phyloP scores from a whole-genome alignment of 2,888 invertebrate species.

The Heteropelma amictum region DNA sequence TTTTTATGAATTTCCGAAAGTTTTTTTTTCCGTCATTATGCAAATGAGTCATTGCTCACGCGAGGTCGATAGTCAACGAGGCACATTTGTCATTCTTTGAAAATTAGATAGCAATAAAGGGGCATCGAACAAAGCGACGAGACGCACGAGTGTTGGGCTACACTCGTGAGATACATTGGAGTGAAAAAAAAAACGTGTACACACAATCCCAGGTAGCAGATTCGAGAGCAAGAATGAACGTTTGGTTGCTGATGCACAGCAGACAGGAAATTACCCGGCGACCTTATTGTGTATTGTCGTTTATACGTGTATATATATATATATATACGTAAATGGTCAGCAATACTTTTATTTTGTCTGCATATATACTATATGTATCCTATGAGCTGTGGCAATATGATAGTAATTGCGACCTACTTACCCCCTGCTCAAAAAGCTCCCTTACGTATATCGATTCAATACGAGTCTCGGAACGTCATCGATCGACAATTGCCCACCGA shows the following conservation, averaged over 20 bases:
- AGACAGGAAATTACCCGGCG: constrained; percentile 75
- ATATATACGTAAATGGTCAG: background rate
- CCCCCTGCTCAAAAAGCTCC: constrained; percentile 36
- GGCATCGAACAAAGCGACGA: constrained; percentile 43
- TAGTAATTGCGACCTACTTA: constrained; percentile 53
- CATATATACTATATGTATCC: too few relatives aligned
- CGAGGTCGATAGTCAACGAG: background rate
- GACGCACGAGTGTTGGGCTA: constrained; percentile 5
- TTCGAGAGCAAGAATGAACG: constrained; percentile 35
- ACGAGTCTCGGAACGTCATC: too few relatives aligned
- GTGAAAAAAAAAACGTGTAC: background rate
- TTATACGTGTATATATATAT: background rate
- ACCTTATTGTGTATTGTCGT: constrained; percentile 71
- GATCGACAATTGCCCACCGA: too few relatives aligned
- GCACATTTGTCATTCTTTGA: too few relatives aligned
- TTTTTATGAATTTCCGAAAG: background rate
- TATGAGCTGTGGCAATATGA: too few relatives aligned
- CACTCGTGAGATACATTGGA: background rate
- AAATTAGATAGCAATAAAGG: too few relatives aligned
- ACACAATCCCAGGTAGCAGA: constrained; percentile 17
- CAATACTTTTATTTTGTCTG: background rate
- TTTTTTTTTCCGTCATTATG: background rate
- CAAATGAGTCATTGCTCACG: background rate
- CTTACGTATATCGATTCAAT: background rate
- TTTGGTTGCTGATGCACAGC: constrained; percentile 50